Evolutionary conservation across 2,888 invertebrate genomes (phyloP).

Genomic region (Saturnia pavonia): DNA sequence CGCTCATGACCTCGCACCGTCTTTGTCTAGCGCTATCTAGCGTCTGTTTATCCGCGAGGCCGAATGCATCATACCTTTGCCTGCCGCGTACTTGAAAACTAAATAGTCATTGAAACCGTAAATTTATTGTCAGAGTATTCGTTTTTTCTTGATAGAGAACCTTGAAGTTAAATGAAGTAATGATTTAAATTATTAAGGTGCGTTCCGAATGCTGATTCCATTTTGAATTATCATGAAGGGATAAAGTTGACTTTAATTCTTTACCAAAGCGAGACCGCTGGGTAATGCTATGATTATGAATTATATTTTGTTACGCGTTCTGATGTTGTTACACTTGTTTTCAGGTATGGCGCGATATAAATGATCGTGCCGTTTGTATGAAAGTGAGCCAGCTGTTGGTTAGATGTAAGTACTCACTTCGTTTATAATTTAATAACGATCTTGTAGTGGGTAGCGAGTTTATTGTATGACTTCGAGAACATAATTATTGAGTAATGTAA

Average conservation of each 20-base stretch:
- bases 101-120: constrained; percentile 65
- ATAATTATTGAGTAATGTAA: background rate
- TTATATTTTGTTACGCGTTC: constrained; percentile 17
- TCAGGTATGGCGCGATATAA: constrained; percentile 68
- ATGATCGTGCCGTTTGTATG: constrained; percentile 59
- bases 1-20: constrained; percentile 81
- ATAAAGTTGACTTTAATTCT: constrained; percentile 21
- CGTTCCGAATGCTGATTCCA: constrained; percentile 25
- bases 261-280: constrained; percentile 17
- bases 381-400: constrained; percentile 52
- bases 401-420: constrained; percentile 59
- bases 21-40: constrained; percentile 81
- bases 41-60: constrained; percentile 79
- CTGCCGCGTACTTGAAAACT: constrained; percentile 60
- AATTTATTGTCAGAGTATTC: constrained; percentile 50
- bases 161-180: constrained; percentile 60
- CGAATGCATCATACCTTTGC: constrained; percentile 78
- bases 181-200: constrained; percentile 40
- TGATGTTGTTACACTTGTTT: constrained; percentile 32
- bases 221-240: constrained; percentile 21
- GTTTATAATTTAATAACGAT: constrained; percentile 11
- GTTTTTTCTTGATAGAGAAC: constrained; percentile 52
- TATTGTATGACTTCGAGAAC: background rate
- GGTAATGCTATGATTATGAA: constrained; percentile 19
- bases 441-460: background rate